Evolutionary conservation across 2,888 invertebrate genomes (phyloP).

Genomic region (Opisthograptis luteolata): DNA sequence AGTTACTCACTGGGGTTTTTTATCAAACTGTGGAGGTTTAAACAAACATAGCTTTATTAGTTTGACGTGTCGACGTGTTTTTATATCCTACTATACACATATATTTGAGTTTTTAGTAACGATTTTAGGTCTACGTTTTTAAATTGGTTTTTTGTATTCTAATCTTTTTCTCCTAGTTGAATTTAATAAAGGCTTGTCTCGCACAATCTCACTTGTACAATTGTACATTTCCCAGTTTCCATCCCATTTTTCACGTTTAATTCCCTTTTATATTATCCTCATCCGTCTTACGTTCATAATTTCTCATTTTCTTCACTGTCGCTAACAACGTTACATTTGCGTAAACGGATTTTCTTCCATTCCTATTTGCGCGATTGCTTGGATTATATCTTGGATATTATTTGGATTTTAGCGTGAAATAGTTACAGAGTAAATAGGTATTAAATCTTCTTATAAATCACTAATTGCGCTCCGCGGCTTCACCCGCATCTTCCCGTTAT

Average conservation of each 20-base stretch:
- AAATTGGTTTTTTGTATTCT: too few species aligned
- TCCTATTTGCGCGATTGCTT: slow-evolving; percentile 4
- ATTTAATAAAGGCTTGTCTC: neutral
- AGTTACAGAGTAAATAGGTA: neutral
- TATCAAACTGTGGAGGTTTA: too few species aligned
- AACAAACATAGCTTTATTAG: too few species aligned
- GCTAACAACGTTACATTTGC: slow-evolving; percentile 22
- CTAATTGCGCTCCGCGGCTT: too few species aligned
- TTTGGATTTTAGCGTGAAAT: too few species aligned
- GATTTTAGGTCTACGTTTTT: neutral
- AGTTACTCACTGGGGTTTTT: too few species aligned
- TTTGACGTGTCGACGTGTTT: too few species aligned
- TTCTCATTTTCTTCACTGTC: slow-evolving; percentile 22
- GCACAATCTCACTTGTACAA: slow-evolving; percentile 6
- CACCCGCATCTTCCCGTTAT: too few species aligned
- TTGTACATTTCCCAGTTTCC: slow-evolving; percentile 5
- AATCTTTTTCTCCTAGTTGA: neutral
- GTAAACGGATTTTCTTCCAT: slow-evolving; percentile 13
- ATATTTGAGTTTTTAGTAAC: neutral
- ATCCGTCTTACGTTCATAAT: slow-evolving; percentile 20
- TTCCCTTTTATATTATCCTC: slow-evolving; percentile 16
- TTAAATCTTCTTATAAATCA: too few species aligned
- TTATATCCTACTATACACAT: too few species aligned
- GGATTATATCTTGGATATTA: neutral
- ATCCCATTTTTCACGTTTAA: slow-evolving; percentile 22